phyloP scores from a whole-genome alignment of 2,888 invertebrate genomes.

The Heteromurus nitidus region DNA sequence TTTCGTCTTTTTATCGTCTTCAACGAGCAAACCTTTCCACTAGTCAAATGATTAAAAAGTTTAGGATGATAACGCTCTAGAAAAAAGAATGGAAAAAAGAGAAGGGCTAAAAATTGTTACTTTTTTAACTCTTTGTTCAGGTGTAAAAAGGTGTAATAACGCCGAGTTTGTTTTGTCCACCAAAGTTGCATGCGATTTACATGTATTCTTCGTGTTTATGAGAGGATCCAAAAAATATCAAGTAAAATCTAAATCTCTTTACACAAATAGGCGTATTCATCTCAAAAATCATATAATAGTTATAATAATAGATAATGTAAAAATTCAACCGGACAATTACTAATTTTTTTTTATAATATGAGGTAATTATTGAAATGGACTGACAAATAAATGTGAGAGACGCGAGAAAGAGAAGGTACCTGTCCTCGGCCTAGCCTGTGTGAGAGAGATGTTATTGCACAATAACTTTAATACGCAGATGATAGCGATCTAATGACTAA shows the following conservation, averaged over 20 bases:
- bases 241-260: background rate
- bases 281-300: slow-evolving; percentile 30
- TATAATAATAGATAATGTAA: slow-evolving; percentile 31
- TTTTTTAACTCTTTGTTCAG: slow-evolving; percentile 6
- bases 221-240: background rate
- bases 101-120: slow-evolving; percentile 42
- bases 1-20: slow-evolving; percentile 24
- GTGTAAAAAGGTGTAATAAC: slow-evolving; percentile 1
- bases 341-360: slow-evolving; percentile 40
- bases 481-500: no score
- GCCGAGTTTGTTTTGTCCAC: background rate
- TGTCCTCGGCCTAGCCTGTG: slow-evolving; percentile 25
- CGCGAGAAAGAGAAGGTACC: no score
- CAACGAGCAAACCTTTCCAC: slow-evolving; percentile 9
- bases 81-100: slow-evolving; percentile 37
- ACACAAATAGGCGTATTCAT: slow-evolving; percentile 21
- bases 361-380: slow-evolving; percentile 23
- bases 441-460: no score
- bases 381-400: no score
- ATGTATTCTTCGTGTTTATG: background rate
- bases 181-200: background rate
- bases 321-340: slow-evolving; percentile 38
- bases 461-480: no score
- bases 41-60: slow-evolving; percentile 29
- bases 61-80: slow-evolving; percentile 25